Conservation (phyloP, 2,888 invertebrate genomes). For the Steinernema hermaphroditum region DNA sequence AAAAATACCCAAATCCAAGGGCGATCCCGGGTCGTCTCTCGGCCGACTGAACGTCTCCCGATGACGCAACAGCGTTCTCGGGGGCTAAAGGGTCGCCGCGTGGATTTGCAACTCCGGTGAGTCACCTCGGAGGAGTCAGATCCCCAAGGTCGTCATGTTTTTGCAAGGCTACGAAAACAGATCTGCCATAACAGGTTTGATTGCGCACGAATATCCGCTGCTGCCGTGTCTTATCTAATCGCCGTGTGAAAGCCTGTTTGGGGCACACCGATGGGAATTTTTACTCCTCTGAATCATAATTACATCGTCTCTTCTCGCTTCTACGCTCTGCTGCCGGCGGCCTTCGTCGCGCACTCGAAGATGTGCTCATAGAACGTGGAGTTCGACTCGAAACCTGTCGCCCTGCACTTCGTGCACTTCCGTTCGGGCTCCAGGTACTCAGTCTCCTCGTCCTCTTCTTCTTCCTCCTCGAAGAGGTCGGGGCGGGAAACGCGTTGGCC, state of each 20-base stretch:
- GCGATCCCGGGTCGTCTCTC: too few species aligned
- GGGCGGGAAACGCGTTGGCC: background rate
- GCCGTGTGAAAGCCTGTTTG: conserved; percentile 26
- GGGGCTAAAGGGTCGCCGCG: background rate
- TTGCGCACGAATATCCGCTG: conserved; percentile 17
- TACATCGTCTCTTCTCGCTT: background rate
- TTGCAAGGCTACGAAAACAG: conserved; percentile 16
- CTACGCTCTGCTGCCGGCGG: background rate
- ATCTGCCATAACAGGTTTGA: conserved; percentile 30
- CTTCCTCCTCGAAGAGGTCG: background rate
- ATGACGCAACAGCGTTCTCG: background rate
- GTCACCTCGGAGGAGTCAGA: background rate
- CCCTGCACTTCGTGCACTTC: background rate
- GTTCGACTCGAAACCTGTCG: conserved; percentile 4
- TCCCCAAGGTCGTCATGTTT: conserved; percentile 24
- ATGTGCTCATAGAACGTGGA: conserved; percentile 5
- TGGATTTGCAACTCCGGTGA: background rate
- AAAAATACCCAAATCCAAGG: too few species aligned
- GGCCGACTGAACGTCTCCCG: background rate
- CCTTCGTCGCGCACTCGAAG: background rate
- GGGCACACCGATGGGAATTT: background rate
- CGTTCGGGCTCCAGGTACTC: conserved; percentile 8
- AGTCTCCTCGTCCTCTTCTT: too few species aligned
- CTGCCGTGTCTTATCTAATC: conserved; percentile 25
- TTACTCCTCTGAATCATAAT: conserved; percentile 1